phyloP scores from a whole-genome alignment of 2,797 vertebrate species.

The Chelon labrosus region DNA sequence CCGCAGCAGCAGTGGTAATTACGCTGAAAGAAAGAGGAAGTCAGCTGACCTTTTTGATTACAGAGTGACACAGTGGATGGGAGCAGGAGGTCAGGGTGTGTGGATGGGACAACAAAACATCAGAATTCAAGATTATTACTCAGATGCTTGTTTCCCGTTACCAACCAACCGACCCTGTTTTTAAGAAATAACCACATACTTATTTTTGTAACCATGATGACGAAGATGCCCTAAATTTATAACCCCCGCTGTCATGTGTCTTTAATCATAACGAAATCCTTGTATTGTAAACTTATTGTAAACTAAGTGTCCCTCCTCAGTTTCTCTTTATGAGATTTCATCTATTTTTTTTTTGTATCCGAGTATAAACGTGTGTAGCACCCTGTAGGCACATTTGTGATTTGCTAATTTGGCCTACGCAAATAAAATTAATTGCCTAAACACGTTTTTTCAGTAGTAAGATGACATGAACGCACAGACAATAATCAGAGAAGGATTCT shows the following conservation, averaged over 20 bases:
- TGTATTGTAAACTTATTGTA: too few relatives aligned
- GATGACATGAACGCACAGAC: not conserved
- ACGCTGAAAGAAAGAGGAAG: not conserved
- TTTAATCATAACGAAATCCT: not conserved
- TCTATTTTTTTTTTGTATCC: not conserved
- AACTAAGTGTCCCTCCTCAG: not conserved
- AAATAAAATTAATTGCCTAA: not conserved
- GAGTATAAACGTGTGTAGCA: too few relatives aligned
- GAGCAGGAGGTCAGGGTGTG: not conserved
- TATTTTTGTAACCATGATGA: not conserved
- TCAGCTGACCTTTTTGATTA: not conserved
- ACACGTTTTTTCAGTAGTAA: not conserved
- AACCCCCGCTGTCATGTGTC: not conserved
- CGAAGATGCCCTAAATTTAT: not conserved
- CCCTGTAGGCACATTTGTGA: not conserved
- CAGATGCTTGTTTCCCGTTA: not conserved
- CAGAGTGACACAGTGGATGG: too few relatives aligned
- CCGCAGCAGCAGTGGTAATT: too few relatives aligned
- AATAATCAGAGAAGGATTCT: not conserved
- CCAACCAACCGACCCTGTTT: not conserved
- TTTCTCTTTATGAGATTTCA: not conserved
- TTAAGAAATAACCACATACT: not conserved
- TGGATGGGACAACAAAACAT: not conserved
- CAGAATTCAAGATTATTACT: not conserved
- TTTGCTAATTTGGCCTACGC: not conserved